phyloP scores from a whole-genome alignment of 1,140 invertebrate genomes.

The Orchesella cincta region DNA sequence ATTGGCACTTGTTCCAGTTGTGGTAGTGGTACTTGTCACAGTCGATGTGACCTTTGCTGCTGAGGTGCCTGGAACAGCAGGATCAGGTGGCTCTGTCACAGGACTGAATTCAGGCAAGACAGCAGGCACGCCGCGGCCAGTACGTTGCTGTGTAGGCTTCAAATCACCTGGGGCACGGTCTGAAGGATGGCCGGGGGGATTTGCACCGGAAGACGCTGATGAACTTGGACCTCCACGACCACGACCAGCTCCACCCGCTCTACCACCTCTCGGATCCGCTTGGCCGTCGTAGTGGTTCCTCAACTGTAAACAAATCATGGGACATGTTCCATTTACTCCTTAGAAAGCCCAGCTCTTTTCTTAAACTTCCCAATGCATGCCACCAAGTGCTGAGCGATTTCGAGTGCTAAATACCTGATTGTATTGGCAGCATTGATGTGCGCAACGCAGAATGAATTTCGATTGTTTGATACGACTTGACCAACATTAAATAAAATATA shows the following conservation, averaged over 20 bases:
- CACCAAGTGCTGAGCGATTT: slow-evolving; percentile 13
- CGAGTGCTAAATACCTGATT: no score
- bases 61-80: slow-evolving; percentile 27
- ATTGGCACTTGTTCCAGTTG: slow-evolving; percentile 48
- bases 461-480: no score
- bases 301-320: slow-evolving; percentile 39
- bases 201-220: slow-evolving; percentile 15
- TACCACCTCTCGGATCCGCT: slow-evolving; percentile 63
- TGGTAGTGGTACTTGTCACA: slow-evolving; percentile 16
- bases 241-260: slow-evolving; percentile 55
- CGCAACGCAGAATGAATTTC: no score
- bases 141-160: slow-evolving; percentile 48
- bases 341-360: not conserved
- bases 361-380: slow-evolving; percentile 22
- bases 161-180: not conserved
- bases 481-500: no score
- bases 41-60: slow-evolving; percentile 18
- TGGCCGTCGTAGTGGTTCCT: slow-evolving; percentile 51
- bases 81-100: slow-evolving; percentile 47
- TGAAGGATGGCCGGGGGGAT: slow-evolving; percentile 28
- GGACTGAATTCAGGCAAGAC: slow-evolving; percentile 55
- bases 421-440: no score
- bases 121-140: slow-evolving; percentile 52
- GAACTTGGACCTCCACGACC: slow-evolving; percentile 52
- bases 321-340: slow-evolving; percentile 9